Percentiles rank a stretch among this genome's conserved stretches.
These are phyloP conservation scores for Drosophila pallidifrons DNA, from an alignment of 1,140 invertebrate genomes.

Conservation along the genomic window DNA sequence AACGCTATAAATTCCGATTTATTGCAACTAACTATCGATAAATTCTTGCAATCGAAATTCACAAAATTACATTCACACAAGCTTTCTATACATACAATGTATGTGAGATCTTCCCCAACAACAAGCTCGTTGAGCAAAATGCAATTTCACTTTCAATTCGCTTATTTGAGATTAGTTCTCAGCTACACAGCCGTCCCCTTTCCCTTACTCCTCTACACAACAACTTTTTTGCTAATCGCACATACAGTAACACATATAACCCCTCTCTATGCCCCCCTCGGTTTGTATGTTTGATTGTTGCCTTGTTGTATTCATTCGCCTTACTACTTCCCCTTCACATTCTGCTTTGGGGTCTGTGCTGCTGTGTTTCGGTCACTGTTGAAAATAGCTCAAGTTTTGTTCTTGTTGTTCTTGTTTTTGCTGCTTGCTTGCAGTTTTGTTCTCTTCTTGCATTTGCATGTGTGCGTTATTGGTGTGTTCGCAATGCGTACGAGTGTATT, in stretches of 20 bases:
- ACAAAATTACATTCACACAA: slow-evolving; percentile 1
- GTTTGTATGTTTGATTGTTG: slow-evolving; percentile 16
- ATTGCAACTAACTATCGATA: neutral
- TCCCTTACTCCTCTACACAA: neutral
- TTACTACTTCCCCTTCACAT: slow-evolving; percentile 29
- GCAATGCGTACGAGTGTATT: slow-evolving; percentile 22
- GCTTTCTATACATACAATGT: neutral
- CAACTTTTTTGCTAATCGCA: slow-evolving; percentile 34
- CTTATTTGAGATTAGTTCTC: slow-evolving; percentile 44
- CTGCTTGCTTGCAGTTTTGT: slow-evolving; percentile 34
- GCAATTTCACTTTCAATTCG: slow-evolving; percentile 53
- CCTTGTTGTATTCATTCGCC: slow-evolving; percentile 27
- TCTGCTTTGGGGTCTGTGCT: slow-evolving; percentile 24
- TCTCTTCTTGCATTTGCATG: slow-evolving; percentile 41
- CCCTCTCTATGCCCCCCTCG: neutral
- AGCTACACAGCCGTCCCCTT: neutral
- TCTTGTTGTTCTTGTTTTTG: slow-evolving; percentile 14
- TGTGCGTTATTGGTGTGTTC: slow-evolving; percentile 25
- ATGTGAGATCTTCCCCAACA: slow-evolving; percentile 11
- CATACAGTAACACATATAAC: slow-evolving; percentile 19
- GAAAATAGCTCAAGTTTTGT: slow-evolving; percentile 49
- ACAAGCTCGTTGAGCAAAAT: slow-evolving; percentile 10
- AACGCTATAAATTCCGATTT: slow-evolving; percentile 9
- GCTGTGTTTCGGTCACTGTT: slow-evolving; percentile 44
- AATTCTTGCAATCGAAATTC: slow-evolving; percentile 12